phyloP scores from a whole-genome alignment of 2,888 invertebrate genomes.

The Scrobipalpa atriplicella region DNA sequence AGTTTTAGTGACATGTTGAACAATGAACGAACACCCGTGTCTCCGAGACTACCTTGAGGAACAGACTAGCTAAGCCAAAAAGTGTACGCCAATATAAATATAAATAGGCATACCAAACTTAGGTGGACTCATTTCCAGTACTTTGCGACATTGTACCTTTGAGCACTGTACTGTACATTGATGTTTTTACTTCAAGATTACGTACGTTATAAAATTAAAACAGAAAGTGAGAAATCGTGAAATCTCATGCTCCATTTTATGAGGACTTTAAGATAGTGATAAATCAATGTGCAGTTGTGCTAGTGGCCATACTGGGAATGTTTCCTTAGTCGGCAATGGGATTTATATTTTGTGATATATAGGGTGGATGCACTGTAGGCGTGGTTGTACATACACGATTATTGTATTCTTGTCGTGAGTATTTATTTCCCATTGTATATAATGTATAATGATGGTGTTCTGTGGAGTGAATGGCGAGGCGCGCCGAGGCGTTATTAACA shows the following conservation, averaged over 20 bases:
- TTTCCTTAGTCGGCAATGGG: conserved; percentile 49
- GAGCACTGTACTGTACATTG: too few relatives aligned
- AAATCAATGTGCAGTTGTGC: not conserved
- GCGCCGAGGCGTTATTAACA: conserved; percentile 38
- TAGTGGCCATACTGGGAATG: conserved; percentile 17
- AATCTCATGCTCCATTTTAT: too few relatives aligned
- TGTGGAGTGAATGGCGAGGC: conserved; percentile 41
- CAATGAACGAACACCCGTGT: conserved; percentile 26
- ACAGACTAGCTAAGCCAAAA: conserved; percentile 73
- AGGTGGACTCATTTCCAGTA: not conserved
- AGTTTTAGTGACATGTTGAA: conserved; percentile 56
- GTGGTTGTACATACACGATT: conserved; percentile 74
- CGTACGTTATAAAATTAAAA: too few relatives aligned
- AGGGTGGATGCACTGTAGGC: conserved; percentile 44
- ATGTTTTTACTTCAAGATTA: too few relatives aligned
- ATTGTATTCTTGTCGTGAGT: conserved; percentile 68
- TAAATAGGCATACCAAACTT: conserved; percentile 31
- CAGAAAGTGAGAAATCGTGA: too few relatives aligned
- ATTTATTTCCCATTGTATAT: conserved; percentile 81
- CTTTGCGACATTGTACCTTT: too few relatives aligned
- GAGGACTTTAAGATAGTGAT: too few relatives aligned
- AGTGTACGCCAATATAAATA: conserved; percentile 63
- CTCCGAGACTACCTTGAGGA: conserved; percentile 35
- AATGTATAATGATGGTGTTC: conserved; percentile 64
- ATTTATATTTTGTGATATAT: conserved; percentile 68